These are phyloP conservation scores for Thomomys bottae DNA, from an alignment of 2,113 vertebrate species.

Conservation along the genomic window DNA sequence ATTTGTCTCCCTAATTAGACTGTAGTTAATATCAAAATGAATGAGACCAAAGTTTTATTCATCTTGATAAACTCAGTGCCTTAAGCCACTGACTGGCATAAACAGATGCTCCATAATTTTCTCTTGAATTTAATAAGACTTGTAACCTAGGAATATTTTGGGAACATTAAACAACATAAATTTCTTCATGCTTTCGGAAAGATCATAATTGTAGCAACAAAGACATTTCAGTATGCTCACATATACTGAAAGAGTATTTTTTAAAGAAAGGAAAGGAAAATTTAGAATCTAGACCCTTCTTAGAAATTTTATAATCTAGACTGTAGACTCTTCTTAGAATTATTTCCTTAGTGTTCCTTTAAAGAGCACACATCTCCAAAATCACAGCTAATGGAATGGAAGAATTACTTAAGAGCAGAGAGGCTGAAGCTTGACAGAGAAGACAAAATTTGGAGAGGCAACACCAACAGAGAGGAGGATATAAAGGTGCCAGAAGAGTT, in stretches of 20 bases:
- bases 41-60: not conserved
- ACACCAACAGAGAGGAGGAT: not conserved
- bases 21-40: no score
- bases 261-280: not conserved
- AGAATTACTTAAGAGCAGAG: not conserved
- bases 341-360: not conserved
- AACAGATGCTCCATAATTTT: conserved; percentile 5
- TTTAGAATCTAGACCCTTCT: no score
- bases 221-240: not conserved
- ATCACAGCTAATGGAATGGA: not conserved
- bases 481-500: not conserved
- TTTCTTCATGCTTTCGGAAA: not conserved
- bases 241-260: not conserved
- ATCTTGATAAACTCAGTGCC: conserved; percentile 1
- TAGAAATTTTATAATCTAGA: no score
- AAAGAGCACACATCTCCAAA: not conserved
- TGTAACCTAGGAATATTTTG: not conserved
- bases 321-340: not conserved
- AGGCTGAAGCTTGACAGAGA: not conserved
- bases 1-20: not conserved
- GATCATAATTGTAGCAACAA: not conserved
- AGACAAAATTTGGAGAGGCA: not conserved
- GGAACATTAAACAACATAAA: not conserved
- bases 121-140: not conserved
- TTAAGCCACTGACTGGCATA: not conserved